Evolutionary conservation across 1,140 invertebrate species (phyloP).

Genomic region (Diabrotica undecimpunctata): DNA sequence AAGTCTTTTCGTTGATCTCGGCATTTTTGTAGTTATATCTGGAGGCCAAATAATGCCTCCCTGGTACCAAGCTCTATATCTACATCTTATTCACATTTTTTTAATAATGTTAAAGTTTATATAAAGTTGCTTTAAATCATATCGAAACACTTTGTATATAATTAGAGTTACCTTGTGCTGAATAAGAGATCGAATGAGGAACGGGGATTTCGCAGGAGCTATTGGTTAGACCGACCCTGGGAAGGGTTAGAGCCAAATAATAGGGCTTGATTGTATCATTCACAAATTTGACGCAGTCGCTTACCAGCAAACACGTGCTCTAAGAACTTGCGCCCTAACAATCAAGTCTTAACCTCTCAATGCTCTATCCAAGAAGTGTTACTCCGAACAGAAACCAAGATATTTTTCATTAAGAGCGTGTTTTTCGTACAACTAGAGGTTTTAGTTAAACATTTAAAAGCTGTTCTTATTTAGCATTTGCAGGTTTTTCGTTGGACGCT

Average conservation of each 20-base stretch:
- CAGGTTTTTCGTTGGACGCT: background rate
- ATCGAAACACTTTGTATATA: too few species aligned
- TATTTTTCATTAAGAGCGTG: background rate
- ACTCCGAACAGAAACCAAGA: background rate
- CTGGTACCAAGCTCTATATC: too few species aligned
- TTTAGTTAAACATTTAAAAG: background rate
- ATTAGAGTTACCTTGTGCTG: too few species aligned
- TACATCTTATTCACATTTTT: too few species aligned
- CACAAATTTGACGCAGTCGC: constrained; percentile 18
- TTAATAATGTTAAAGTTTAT: too few species aligned
- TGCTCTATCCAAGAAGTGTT: background rate
- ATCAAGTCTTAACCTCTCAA: constrained; percentile 11
- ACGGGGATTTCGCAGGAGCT: background rate
- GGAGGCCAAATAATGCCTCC: too few species aligned
- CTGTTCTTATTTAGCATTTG: background rate
- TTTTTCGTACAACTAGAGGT: background rate
- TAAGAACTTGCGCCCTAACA: constrained; percentile 11
- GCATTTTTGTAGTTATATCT: too few species aligned
- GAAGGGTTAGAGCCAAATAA: constrained; percentile 15
- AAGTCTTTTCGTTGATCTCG: too few species aligned
- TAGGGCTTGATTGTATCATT: constrained; percentile 13
- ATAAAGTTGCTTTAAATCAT: too few species aligned
- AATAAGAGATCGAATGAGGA: too few species aligned
- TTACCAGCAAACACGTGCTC: constrained; percentile 11
- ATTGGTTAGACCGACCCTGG: constrained; percentile 6